These are phyloP conservation scores for Octopus sinensis DNA, from an alignment of 1,140 invertebrate species.

Conservation along the genomic window DNA sequence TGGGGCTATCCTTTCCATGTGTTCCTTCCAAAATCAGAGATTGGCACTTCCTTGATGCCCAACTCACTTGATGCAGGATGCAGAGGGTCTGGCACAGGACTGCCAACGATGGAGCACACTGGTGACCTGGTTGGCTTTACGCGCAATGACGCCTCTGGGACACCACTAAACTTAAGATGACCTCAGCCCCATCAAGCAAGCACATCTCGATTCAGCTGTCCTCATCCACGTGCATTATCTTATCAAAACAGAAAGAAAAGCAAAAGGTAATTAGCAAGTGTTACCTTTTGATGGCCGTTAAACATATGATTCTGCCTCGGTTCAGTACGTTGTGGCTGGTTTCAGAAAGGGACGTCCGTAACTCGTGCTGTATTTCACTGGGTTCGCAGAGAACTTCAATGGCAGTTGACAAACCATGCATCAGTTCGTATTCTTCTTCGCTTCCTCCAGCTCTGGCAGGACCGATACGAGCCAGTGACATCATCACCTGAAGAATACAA, in stretches of 20 bases:
- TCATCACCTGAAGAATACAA: slow-evolving; percentile 63
- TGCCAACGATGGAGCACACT: too few species aligned
- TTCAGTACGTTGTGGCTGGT: slow-evolving; percentile 62
- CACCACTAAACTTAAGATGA: too few species aligned
- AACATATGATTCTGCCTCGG: slow-evolving; percentile 81
- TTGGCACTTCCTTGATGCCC: too few species aligned
- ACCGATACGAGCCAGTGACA: slow-evolving; percentile 71
- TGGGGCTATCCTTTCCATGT: too few species aligned
- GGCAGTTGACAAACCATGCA: slow-evolving; percentile 81
- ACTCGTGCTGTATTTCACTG: slow-evolving; percentile 70
- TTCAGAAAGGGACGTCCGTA: slow-evolving; percentile 63
- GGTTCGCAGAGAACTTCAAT: slow-evolving; percentile 80
- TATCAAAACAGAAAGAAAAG: background rate
- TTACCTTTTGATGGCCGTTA: slow-evolving; percentile 76
- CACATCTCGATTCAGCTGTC: too few species aligned
- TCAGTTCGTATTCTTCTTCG: slow-evolving; percentile 67
- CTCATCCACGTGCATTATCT: too few species aligned
- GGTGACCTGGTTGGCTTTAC: too few species aligned
- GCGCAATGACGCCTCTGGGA: too few species aligned
- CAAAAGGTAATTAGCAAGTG: background rate
- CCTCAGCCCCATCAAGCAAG: too few species aligned
- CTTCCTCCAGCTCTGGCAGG: slow-evolving; percentile 59
- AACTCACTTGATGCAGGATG: too few species aligned
- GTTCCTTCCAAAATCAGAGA: too few species aligned
- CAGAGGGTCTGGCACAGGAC: too few species aligned